phyloP scores from a whole-genome alignment of 2,113 vertebrate genomes.

The Cyprinodon brontotheroides region DNA sequence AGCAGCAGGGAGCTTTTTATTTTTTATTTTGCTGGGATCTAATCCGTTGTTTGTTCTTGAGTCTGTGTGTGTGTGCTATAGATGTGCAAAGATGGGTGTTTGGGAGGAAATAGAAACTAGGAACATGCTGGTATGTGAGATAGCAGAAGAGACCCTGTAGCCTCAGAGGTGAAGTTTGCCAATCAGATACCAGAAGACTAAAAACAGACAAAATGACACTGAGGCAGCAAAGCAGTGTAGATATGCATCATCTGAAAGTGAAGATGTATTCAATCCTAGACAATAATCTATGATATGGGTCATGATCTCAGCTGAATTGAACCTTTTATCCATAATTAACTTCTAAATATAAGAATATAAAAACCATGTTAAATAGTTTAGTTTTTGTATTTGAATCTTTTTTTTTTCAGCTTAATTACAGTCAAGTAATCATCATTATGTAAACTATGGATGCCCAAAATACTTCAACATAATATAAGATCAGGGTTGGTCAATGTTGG shows the following conservation, averaged over 20 bases:
- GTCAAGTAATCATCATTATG: no score
- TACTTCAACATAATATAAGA: no score
- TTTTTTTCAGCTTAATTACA: no score
- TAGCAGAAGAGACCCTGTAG: conserved; percentile 50
- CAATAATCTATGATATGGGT: no score
- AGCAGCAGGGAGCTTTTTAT: conserved; percentile 53
- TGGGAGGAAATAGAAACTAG: conserved; percentile 50
- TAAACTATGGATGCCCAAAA: no score
- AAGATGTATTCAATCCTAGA: no score
- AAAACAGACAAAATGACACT: conserved; percentile 42
- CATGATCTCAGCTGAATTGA: no score
- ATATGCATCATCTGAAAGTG: conserved; percentile 6
- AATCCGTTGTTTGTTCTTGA: conserved; percentile 75
- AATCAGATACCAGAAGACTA: conserved; percentile 50
- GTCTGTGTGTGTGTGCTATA: conserved; percentile 56
- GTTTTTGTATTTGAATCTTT: no score
- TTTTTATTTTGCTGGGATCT: conserved; percentile 58
- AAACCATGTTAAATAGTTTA: no score
- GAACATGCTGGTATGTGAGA: conserved; percentile 51
- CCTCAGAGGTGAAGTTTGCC: conserved; percentile 54
- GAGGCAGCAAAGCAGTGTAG: conserved; percentile 18
- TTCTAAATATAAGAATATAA: no score
- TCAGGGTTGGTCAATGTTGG: no score
- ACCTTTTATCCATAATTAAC: no score
- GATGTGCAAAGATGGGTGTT: conserved; percentile 62